These are phyloP conservation scores for Amblyteles armatorius DNA, from an alignment of 2,888 invertebrate genomes.

Conservation along the genomic window DNA sequence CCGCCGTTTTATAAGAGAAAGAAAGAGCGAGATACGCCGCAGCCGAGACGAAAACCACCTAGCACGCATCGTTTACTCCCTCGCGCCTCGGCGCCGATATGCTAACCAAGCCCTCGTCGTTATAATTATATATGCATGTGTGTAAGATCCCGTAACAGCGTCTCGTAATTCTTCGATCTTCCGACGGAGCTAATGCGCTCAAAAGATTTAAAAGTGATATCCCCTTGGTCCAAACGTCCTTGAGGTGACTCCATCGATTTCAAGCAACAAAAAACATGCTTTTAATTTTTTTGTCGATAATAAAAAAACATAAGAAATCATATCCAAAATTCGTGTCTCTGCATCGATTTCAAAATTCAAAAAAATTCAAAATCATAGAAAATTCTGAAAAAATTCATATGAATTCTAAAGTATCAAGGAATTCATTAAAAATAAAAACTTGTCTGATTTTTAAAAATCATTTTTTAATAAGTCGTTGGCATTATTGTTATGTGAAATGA, in stretches of 20 bases:
- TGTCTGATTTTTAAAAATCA: no score
- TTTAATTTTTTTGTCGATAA: no score
- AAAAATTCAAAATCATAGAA: no score
- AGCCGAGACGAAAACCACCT: slow-evolving; percentile 64
- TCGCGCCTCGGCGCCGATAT: slow-evolving; percentile 59
- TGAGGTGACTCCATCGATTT: neutral
- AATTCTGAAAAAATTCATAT: no score
- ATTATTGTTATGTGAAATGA: no score
- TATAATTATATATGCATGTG: neutral
- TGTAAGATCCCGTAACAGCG: slow-evolving; percentile 37
- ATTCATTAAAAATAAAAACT: no score
- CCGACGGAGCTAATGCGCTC: neutral
- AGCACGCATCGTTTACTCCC: slow-evolving; percentile 64
- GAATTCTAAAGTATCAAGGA: no score
- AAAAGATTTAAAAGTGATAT: neutral
- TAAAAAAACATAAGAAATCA: no score
- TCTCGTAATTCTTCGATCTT: slow-evolving; percentile 33
- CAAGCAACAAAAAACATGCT: no score
- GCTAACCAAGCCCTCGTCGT: slow-evolving; percentile 29
- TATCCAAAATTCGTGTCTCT: no score
- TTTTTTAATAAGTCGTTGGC: no score
- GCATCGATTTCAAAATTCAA: no score
- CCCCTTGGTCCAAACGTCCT: neutral
- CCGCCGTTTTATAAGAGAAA: slow-evolving; percentile 69
- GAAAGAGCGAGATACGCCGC: slow-evolving; percentile 44